Evolutionary conservation across 2,888 invertebrate genomes (phyloP).

Genomic region (Erebia ligea): DNA sequence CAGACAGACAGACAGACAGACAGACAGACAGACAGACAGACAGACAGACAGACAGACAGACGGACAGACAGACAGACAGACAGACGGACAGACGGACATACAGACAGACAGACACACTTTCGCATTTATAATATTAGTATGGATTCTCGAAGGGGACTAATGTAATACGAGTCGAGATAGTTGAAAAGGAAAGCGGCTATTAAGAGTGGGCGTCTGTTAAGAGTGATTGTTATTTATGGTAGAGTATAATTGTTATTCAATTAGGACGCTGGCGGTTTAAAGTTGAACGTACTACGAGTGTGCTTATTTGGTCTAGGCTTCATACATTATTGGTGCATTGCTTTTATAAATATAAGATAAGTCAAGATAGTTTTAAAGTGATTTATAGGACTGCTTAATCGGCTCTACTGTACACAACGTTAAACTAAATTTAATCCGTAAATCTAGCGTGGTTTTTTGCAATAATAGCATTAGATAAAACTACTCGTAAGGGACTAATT

Average conservation of each 20-base stretch:
- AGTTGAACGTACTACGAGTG: constrained; percentile 30
- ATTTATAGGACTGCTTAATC: background rate
- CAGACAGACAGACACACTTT: too few relatives aligned
- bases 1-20: too few relatives aligned
- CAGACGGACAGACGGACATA: too few relatives aligned
- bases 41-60: too few relatives aligned
- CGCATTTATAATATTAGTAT: background rate
- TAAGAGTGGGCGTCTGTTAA: constrained; percentile 57
- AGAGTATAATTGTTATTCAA: constrained; percentile 65
- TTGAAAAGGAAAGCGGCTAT: constrained; percentile 42
- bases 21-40: too few relatives aligned
- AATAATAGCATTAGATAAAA: too few relatives aligned
- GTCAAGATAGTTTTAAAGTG: background rate
- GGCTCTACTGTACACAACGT: too few relatives aligned
- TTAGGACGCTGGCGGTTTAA: constrained; percentile 48
- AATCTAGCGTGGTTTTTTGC: too few relatives aligned
- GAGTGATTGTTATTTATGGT: constrained; percentile 73
- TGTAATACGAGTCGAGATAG: background rate
- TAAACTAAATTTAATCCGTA: too few relatives aligned
- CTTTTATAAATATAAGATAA: background rate
- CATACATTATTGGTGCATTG: background rate
- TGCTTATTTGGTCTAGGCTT: constrained; percentile 12
- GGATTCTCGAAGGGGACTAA: background rate
- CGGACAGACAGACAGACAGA: too few relatives aligned
- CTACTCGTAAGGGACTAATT: too few relatives aligned